Evolutionary conservation across 2,888 invertebrate species (phyloP), one percentile per base, ranked within the genome.

Genomic region (Lycia hirtaria): DNA sequence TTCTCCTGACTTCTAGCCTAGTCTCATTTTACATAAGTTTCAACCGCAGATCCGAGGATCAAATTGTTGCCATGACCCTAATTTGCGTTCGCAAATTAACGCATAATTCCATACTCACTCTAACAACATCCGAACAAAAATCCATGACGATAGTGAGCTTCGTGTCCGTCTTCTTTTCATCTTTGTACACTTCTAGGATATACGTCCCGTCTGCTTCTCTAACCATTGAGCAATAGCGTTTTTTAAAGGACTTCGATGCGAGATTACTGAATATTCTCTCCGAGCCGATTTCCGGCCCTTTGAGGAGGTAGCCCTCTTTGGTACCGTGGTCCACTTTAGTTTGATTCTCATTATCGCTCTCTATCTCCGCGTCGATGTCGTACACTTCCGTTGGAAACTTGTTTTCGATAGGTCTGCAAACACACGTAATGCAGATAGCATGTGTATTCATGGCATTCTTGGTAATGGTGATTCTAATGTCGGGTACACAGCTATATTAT

Each of bases 121-220:
- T 95, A 56, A 96, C 94, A 72, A 98, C 97, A 82, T 97, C 97
- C 1, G 96, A 96, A 79, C 98, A 98, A 88, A 97, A 97, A 83
- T 98, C 98, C 95, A 98, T 96, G 66, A 97, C 97, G 80, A 98
- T 96, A 28, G 97, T 96, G 67, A 97, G 95, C 89, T 98, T 98
- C 0, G 97, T 96, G 74, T 98, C 98, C 20, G 95, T 95, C 87
- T 97, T 97, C 80, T 96, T 96, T 62, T 98, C 98, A 86, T 98
- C 98, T 89, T 98, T 98, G 83, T 97, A 97, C 69, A 98, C 94
- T 87, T 98, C 98, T 49, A 98, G 93, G 75, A 97, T 96, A 75
- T 97, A 98, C 0, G 97, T 97, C 40, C 97, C 97, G 81, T 98
- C 98, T 24, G 97, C 96, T 88, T 98, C 97, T 82, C 96, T 96